A percentile compares a stretch with the other conserved stretches of the same genome.
phyloP scores from a whole-genome alignment of 2,113 vertebrate species.

The Brienomyrus longianalis region DNA sequence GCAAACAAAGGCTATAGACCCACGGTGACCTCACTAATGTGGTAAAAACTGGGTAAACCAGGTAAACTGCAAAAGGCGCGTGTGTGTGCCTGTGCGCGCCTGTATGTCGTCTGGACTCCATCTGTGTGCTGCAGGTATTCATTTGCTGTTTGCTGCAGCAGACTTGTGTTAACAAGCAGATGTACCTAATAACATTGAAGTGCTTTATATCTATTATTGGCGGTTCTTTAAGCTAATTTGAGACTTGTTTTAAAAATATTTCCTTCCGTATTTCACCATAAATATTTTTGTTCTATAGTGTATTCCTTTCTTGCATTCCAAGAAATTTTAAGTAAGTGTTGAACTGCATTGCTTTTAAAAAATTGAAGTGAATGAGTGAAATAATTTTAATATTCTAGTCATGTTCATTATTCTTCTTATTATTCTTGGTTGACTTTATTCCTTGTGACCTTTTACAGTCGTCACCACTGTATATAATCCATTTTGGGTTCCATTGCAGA shows the following conservation, averaged over 20 bases:
- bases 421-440: neutral
- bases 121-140: neutral
- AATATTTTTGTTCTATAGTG: neutral
- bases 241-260: neutral
- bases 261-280: neutral
- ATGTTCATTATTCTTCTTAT: neutral
- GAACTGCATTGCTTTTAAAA: neutral
- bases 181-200: neutral
- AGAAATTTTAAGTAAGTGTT: neutral
- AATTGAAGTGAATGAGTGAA: neutral
- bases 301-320: neutral
- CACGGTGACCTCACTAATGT: neutral
- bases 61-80: no score
- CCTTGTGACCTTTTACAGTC: neutral
- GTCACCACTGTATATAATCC: neutral
- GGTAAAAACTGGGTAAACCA: neutral
- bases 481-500: slow-evolving; percentile 43
- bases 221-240: neutral
- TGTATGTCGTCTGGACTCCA: neutral
- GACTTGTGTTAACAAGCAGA: neutral
- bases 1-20: neutral
- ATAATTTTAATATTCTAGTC: neutral
- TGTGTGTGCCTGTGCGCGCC: no score
- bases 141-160: neutral
- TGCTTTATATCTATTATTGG: neutral